phyloP scores from a whole-genome alignment of 1,140 invertebrate genomes.

The Hyles euphorbiae region DNA sequence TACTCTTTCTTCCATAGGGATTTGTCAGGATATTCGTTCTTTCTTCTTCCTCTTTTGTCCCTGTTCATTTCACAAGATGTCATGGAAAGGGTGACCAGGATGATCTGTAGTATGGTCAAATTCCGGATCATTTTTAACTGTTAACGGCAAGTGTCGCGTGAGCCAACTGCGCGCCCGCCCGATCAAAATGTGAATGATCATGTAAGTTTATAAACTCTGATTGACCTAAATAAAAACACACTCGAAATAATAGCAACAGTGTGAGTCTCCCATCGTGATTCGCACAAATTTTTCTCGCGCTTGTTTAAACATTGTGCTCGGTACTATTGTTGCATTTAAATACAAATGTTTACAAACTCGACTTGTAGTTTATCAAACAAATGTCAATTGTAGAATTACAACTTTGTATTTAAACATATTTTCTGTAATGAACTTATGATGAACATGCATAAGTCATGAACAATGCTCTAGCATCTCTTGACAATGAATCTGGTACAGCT shows the following conservation, averaged over 20 bases:
- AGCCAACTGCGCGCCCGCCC: slow-evolving; percentile 32
- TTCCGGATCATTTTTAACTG: slow-evolving; percentile 41
- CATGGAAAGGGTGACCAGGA: slow-evolving; percentile 25
- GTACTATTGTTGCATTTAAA: slow-evolving; percentile 6
- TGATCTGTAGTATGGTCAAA: slow-evolving; percentile 17
- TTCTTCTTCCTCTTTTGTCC: slow-evolving; percentile 31
- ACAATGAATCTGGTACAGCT: too few species aligned
- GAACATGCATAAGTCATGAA: too few species aligned
- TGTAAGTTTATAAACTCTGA: slow-evolving; percentile 33
- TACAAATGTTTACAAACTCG: not conserved
- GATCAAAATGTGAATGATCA: slow-evolving; percentile 8
- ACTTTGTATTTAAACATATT: too few species aligned
- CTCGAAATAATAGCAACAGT: slow-evolving; percentile 18
- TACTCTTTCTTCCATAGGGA: slow-evolving; percentile 60
- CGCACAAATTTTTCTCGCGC: slow-evolving; percentile 28
- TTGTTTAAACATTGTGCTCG: slow-evolving; percentile 22
- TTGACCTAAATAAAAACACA: slow-evolving; percentile 39
- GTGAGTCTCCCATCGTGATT: slow-evolving; percentile 28
- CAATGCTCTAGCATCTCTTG: too few species aligned
- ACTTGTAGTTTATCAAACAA: too few species aligned
- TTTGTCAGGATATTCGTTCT: slow-evolving; percentile 38
- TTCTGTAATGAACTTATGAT: too few species aligned
- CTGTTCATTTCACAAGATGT: slow-evolving; percentile 26
- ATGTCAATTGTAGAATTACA: too few species aligned
- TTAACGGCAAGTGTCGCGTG: slow-evolving; percentile 21